These are phyloP conservation scores for Plusia festucae DNA, from an alignment of 2,888 invertebrate genomes.

Conservation along the genomic window DNA sequence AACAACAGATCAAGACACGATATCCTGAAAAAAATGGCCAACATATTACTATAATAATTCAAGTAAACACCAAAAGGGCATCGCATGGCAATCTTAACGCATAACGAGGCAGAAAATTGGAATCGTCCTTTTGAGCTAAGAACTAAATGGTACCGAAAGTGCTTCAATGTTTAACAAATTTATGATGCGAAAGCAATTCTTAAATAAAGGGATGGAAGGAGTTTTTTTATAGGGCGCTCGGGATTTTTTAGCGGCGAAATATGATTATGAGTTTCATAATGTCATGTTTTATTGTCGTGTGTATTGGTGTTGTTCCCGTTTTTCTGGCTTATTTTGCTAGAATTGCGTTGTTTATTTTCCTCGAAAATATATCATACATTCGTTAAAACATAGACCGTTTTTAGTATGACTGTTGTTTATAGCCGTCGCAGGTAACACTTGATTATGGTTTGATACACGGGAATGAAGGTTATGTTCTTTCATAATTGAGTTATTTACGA, in stretches of 20 bases:
- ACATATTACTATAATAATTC: conserved; percentile 61
- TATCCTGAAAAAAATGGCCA: conserved; percentile 42
- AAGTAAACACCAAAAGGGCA: conserved; percentile 64
- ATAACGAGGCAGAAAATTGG: conserved; percentile 78
- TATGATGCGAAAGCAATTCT: conserved; percentile 74
- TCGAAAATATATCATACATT: background rate
- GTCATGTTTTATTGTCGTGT: conserved; percentile 40
- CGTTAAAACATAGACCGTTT: conserved; percentile 2
- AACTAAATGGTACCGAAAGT: conserved; percentile 70
- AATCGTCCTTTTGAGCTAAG: conserved; percentile 56
- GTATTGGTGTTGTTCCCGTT: conserved; percentile 22
- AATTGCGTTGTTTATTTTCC: conserved; percentile 9
- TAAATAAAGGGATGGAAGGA: conserved; percentile 71
- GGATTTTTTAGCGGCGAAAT: conserved; percentile 51
- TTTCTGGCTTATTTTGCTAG: conserved; percentile 2
- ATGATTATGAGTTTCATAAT: conserved; percentile 44
- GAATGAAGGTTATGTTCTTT: background rate
- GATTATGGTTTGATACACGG: background rate
- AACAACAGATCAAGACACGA: conserved; percentile 28
- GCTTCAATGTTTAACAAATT: conserved; percentile 71
- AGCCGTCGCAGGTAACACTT: background rate
- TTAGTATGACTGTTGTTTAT: background rate
- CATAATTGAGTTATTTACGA: background rate
- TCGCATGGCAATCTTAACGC: conserved; percentile 69
- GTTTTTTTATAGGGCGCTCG: conserved; percentile 66